phyloP scores from a whole-genome alignment of 2,888 invertebrate species.

The Oligia strigilis region DNA sequence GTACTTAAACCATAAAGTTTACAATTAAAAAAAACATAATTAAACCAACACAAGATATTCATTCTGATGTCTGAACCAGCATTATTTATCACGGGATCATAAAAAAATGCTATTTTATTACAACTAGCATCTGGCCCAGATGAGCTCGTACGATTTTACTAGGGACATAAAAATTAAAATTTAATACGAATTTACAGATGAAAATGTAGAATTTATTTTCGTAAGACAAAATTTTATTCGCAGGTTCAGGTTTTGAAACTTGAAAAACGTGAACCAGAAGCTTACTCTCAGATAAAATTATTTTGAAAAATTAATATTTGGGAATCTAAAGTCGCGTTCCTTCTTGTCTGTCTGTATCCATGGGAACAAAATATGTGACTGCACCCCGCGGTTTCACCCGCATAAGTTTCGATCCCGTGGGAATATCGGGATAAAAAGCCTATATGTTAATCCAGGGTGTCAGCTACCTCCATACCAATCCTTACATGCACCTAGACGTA shows the following conservation, averaged over 20 bases:
- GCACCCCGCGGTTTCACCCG: too few species aligned
- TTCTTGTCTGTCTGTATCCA: too few species aligned
- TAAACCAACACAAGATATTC: not conserved
- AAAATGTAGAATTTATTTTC: slow-evolving; percentile 16
- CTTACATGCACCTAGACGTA: too few species aligned
- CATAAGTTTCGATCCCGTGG: too few species aligned
- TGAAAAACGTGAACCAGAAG: not conserved
- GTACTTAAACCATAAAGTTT: slow-evolving; percentile 1
- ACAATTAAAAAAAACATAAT: not conserved
- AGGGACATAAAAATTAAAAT: slow-evolving; percentile 17
- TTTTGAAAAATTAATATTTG: too few species aligned
- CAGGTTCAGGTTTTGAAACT: not conserved
- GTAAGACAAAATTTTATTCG: not conserved
- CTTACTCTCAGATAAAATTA: not conserved
- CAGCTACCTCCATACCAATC: too few species aligned
- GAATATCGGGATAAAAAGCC: too few species aligned
- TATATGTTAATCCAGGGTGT: too few species aligned
- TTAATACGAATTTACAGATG: not conserved
- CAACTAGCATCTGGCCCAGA: slow-evolving; percentile 21
- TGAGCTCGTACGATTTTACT: slow-evolving; percentile 26
- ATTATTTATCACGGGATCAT: slow-evolving; percentile 39
- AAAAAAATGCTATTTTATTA: slow-evolving; percentile 38
- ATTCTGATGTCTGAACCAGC: slow-evolving; percentile 2
- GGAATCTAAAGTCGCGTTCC: too few species aligned
- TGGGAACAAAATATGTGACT: too few species aligned